A percentile compares a stretch with the other conserved stretches of the same genome.
phyloP scores from a whole-genome alignment of 2,888 invertebrate species.

The Melolontha melolontha region DNA sequence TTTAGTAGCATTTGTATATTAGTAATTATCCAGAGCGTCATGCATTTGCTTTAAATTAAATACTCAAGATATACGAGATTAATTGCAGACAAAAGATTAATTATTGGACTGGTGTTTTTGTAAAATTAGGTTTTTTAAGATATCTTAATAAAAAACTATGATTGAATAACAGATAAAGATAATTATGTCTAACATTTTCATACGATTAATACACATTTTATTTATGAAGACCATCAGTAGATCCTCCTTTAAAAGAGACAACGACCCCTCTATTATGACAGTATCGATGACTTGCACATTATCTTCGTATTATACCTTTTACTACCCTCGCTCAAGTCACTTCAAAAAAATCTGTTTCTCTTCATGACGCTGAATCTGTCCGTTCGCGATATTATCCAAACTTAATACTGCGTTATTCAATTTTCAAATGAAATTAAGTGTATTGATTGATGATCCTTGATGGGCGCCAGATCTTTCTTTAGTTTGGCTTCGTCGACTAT shows the following conservation, averaged over 20 bases:
- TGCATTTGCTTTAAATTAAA: no score
- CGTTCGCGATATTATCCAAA: conserved; percentile 53
- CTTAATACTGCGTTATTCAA: conserved; percentile 58
- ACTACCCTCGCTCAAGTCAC: conserved; percentile 49
- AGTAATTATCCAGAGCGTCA: no score
- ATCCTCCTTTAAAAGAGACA: conserved; percentile 37
- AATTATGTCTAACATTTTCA: no score
- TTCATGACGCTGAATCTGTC: conserved; percentile 55
- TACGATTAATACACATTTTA: not conserved
- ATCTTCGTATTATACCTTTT: conserved; percentile 55
- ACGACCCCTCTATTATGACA: conserved; percentile 53
- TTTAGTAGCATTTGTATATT: no score
- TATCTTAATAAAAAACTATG: no score
- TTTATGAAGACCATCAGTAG: conserved; percentile 42
- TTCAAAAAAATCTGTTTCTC: conserved; percentile 58
- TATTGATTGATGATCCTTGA: conserved; percentile 59
- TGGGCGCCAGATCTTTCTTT: conserved; percentile 15
- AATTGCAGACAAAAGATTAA: no score
- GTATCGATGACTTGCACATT: conserved; percentile 60
- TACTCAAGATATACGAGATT: no score
- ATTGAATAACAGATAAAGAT: no score
- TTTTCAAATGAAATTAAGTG: conserved; percentile 60
- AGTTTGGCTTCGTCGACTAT: conserved; percentile 36
- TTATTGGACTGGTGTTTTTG: no score
- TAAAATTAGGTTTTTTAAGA: no score